These are phyloP conservation scores for Benthosema pterotum DNA, from an alignment of 2,797 vertebrate genomes.

Conservation along the genomic window DNA sequence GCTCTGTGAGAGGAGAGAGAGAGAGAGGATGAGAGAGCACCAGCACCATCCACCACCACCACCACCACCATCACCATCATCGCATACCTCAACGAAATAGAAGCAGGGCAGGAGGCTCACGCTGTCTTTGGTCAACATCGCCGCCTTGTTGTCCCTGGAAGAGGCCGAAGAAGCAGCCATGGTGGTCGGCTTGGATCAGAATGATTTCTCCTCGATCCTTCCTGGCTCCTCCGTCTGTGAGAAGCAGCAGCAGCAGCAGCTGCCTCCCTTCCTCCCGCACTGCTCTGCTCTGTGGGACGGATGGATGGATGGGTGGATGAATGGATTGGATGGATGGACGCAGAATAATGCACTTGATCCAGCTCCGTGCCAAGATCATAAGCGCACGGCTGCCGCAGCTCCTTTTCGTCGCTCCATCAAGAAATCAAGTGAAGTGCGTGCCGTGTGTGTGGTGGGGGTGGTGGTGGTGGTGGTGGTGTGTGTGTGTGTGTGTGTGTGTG, in stretches of 20 bases:
- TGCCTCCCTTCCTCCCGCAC: too few species aligned
- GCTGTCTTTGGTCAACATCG: slow-evolving; percentile 89
- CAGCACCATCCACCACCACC: neutral
- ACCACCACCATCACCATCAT: slow-evolving; percentile 7
- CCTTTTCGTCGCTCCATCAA: slow-evolving; percentile 62
- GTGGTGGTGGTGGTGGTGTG: too few species aligned
- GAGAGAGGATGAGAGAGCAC: too few species aligned
- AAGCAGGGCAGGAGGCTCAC: slow-evolving; percentile 95
- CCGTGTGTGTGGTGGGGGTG: too few species aligned
- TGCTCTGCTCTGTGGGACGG: slow-evolving; percentile 33
- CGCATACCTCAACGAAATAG: slow-evolving; percentile 98
- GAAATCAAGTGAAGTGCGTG: too few species aligned
- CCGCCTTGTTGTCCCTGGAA: slow-evolving; percentile 86
- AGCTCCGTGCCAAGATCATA: slow-evolving; percentile 55
- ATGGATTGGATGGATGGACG: too few species aligned
- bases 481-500: too few species aligned
- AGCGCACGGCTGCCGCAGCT: slow-evolving; percentile 60
- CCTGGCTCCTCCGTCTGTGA: too few species aligned
- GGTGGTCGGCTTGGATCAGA: slow-evolving; percentile 69
- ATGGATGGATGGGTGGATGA: too few species aligned
- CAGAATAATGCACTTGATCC: neutral
- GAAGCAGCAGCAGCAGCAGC: too few species aligned
- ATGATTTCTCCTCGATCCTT: too few species aligned
- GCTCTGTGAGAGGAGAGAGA: too few species aligned
- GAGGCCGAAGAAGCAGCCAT: slow-evolving; percentile 79